Percentiles rank a stretch among this genome's conserved stretches.
Evolutionary conservation across 2,888 invertebrate genomes (phyloP).

Genomic region (Lomographa bimaculata): DNA sequence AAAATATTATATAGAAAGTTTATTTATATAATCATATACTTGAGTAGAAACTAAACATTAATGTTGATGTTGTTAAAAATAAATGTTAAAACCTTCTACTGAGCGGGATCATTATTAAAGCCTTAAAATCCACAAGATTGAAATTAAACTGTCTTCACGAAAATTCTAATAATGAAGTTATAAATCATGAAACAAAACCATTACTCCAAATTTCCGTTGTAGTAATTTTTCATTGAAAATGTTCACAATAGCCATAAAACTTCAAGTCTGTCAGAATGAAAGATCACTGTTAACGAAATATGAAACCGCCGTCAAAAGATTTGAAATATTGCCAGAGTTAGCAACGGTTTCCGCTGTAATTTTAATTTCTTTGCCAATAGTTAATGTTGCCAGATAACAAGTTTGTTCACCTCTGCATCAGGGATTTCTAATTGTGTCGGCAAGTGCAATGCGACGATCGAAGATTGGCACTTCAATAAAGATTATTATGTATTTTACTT

Average conservation of each 20-base stretch:
- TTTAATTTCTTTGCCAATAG: constrained; percentile 41
- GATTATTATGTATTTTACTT: no score
- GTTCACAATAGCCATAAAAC: constrained; percentile 22
- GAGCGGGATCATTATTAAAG: no score
- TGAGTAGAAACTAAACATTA: no score
- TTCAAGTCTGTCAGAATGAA: constrained; percentile 34
- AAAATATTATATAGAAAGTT: no score
- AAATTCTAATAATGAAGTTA: constrained; percentile 4
- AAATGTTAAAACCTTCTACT: no score
- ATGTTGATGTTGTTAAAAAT: no score
- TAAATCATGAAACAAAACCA: constrained; percentile 7
- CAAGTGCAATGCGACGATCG: constrained; percentile 12
- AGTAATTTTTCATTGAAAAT: constrained; percentile 9
- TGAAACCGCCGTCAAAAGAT: constrained; percentile 28
- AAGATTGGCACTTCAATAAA: no score
- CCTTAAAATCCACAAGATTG: no score
- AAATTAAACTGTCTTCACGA: no score
- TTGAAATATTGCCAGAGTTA: constrained; percentile 52
- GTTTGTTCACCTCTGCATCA: constrained; percentile 39
- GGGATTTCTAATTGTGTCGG: constrained; percentile 9
- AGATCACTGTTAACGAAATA: constrained; percentile 35
- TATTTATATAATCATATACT: no score
- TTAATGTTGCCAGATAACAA: constrained; percentile 19
- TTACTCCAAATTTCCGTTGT: constrained; percentile 6
- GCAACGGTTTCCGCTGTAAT: constrained; percentile 33